Percentiles rank a stretch among this genome's conserved stretches.
Conservation (phyloP, 2,797 vertebrate genomes). For the Pseudochaenichthys georgianus region DNA sequence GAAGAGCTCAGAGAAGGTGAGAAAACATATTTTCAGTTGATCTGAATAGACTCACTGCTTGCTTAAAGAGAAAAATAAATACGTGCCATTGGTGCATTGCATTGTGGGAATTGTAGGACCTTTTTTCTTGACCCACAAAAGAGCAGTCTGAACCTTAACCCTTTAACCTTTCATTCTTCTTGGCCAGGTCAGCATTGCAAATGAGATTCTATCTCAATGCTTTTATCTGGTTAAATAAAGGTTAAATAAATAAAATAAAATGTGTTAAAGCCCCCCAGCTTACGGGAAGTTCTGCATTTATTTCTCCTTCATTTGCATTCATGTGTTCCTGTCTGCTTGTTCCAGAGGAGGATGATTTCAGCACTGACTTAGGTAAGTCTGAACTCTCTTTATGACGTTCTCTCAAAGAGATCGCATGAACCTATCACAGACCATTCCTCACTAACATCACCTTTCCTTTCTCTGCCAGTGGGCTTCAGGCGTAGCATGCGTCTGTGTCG, state of each 20-base stretch:
- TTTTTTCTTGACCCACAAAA: too few species aligned
- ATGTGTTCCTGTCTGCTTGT: neutral
- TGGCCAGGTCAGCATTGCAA: too few species aligned
- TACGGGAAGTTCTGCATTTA: too few species aligned
- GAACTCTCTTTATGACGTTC: neutral
- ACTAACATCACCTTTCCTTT: accelerated
- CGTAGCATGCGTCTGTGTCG: constrained; percentile 93
- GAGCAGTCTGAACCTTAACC: too few species aligned
- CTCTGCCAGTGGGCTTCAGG: constrained; percentile 90
- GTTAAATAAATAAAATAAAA: too few species aligned
- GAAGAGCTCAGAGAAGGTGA: constrained; percentile 97
- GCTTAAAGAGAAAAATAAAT: too few species aligned
- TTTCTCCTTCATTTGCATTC: neutral
- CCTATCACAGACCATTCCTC: accelerated
- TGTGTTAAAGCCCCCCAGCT: too few species aligned
- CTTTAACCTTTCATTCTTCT: too few species aligned
- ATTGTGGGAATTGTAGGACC: neutral
- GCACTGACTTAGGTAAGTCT: constrained; percentile 74
- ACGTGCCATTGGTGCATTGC: neutral
- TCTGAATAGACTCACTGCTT: too few species aligned
- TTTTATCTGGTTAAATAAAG: too few species aligned
- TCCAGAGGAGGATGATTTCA: constrained; percentile 91
- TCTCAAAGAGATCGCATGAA: neutral
- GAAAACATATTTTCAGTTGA: constrained; percentile 8
- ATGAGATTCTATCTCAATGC: too few species aligned